Base-by-base conservation (phyloP, 2,113 vertebrate species). In the Cavia porcellus region DNA sequence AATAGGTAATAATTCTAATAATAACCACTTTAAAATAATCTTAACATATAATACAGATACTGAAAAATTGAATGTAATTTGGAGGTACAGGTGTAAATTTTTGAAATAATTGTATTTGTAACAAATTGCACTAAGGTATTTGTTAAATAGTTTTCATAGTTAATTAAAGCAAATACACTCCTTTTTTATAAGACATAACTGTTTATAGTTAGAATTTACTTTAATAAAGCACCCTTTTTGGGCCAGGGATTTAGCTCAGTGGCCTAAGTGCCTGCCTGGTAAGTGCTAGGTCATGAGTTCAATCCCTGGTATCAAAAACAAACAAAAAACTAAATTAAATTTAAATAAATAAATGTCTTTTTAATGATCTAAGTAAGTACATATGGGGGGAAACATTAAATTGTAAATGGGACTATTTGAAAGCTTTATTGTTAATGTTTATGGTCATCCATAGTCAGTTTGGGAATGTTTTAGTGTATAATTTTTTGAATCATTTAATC, bases 101-200 rank as follows among this genome's bases (percentile, higher is more conserved):
- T 89, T 86, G 50, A 92, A 88, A 42, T 72, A 74, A 64, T 86
- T 92, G 95, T 83, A 75, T 96, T 91, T 89, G 25, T 87, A 77
- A 85, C 15, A 92, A 95, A 9, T 85, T 92, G 9, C 25, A 90
- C 13, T 68, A 62, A 92, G 9, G 42, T 95, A 42, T 84, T 97
- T 95, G 24, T n/a, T 70, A n/a, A 89, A 74, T 94, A 90, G 72
- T 93, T 87, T 84, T 74, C 84, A 86, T 94, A 91, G 3, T 94
- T 96, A 91, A 74, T 77, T 92, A 38, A 95, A 96, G 61, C 28
- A 90, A 91, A 93, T 96, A 87, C 75, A 5, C 15, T 42, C 3
- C 2, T 84, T 59, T 86, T 90, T 38, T 7, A 59, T 96, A 86
- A 90, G 62, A 68, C 14, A 81, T 79, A 52, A 30, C 59, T 96